Conservation (phyloP, 2,113 vertebrate genomes). For the Picathartes gymnocephalus region DNA sequence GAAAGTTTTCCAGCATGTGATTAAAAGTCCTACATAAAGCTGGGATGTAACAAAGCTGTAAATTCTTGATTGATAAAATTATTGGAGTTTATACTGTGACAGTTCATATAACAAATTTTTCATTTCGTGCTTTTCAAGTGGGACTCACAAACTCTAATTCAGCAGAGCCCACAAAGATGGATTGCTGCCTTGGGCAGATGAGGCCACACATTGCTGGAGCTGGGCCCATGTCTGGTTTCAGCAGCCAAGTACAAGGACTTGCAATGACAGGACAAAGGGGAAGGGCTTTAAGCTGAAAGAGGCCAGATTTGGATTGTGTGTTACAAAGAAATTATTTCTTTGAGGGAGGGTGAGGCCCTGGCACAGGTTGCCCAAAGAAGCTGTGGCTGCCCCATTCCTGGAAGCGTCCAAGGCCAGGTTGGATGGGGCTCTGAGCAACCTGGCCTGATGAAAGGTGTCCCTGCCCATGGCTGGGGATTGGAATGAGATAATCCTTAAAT, state of each 20-base stretch:
- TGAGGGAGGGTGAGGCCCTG: not conserved
- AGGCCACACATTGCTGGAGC: rapidly evolving
- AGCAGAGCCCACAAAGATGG: not conserved
- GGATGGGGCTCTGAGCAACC: not conserved
- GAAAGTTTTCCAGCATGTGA: not conserved
- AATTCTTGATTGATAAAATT: not conserved
- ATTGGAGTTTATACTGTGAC: not conserved
- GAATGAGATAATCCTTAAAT: not conserved
- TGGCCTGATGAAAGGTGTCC: rapidly evolving
- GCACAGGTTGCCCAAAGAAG: not conserved
- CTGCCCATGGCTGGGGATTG: not conserved
- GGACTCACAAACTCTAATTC: not conserved
- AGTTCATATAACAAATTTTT: not conserved
- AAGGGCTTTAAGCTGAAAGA: not conserved
- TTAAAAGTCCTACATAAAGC: not conserved
- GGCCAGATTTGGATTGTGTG: not conserved
- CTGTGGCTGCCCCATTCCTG: not conserved
- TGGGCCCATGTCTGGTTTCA: not conserved
- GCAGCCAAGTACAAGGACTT: not conserved
- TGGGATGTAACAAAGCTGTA: not conserved
- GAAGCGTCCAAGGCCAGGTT: rapidly evolving
- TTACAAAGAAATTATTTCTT: not conserved
- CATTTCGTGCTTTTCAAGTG: not conserved
- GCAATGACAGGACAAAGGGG: not conserved
- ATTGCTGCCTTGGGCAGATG: not conserved